Evolutionary conservation across 2,888 invertebrate genomes (phyloP), one percentile per base, ranked within the genome.

Genomic region (Pterostichus madidus): DNA sequence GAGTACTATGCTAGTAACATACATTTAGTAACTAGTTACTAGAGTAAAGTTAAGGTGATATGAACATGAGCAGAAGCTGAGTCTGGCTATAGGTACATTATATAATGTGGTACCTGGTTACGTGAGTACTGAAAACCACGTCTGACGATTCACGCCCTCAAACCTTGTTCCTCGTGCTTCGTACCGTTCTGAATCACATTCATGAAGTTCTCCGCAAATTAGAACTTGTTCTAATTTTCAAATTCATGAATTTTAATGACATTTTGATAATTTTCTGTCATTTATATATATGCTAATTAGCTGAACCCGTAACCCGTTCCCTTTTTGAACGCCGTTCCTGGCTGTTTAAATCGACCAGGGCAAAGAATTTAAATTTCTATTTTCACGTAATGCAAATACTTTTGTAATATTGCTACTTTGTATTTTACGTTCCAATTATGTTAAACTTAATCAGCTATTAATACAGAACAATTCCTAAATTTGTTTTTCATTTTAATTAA

Each of bases 181-280:
- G 17, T 56, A 13, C 17, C 49, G 13, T 56, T 56, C 17, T 17
- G 24, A 24, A 56, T 17, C 56, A 24, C 56, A 56, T 56, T 17
- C 56, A 56, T 56, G 56, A 79, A 79, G 46, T 79, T 79, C 64
- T 44, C 39, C 46, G 61, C 61, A 79, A 79, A 79, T 79, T 61
- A 79, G 64, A 79, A 79, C 79, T 46, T 49, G 64, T 49, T 79
- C 79, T 79, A 79, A 75, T 79, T 79, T 79, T 79, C 79, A 79
- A 79, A 79, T 79, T 79, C 79, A 79, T 79, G 61, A 79, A 79
- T 79, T 79, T 79, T 79, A 79, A 79, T 79, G 79, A 79, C 79
- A 79, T 79, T 79, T 79, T 64, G 64, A 64, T 79, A 79, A 79
- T 79, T 79, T 79, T 75, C 75, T 79, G 79, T 49, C 64, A 79